Evolutionary conservation across 2,888 invertebrate species (phyloP), one percentile per base, ranked within the genome.

Genomic region (Sipunculus nudus): DNA sequence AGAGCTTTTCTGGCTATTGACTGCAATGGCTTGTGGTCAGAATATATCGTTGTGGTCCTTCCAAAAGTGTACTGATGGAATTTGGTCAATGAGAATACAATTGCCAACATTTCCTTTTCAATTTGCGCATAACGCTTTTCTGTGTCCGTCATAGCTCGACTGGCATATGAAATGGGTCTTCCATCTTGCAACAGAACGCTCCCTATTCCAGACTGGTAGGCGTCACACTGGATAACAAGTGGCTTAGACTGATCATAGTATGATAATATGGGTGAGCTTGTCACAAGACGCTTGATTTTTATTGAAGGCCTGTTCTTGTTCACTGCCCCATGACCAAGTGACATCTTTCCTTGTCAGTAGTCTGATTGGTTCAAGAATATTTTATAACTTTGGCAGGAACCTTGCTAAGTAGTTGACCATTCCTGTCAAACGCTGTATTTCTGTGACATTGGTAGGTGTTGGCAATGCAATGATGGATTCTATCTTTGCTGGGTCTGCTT

Each of bases 81-180:
- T 21, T 59, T 66, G 45, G 63, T 58, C 2, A 60, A 40, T 4
- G 58, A 59, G 25, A 63, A 71, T 8, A 65, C 63, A 6, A 75
- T 52, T 1, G 68, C 60, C 1, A 71, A 50, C 3, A 62, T 32
- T 41, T 72, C 75, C 39, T 71, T 70, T 52, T 75, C 72, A 10
- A 73, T 71, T 38, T 72, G 67, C 6, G 70, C 68, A 41, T 70
- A 72, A 32, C 53, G 40, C 8, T 53, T 54, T 32, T 73, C 67
- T 5, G 63, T 61, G 32, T 48, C 49, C 3, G 63, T 69, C 19
- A 69, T 49, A 6, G 70, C 53, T 28, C 54, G 16, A 29, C 45
- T 46, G 4, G 54, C 43, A 41, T 46, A 46, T 3, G 47, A 25
- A 6, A 23, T 4, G 8, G 47, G 47, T n/a, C 23, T 23, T 8